Evolutionary conservation across 53 echinoderm and acorn worm species (phyloP), one percentile per base, ranked within the genome.

Genomic region (Antedon mediterranea): DNA sequence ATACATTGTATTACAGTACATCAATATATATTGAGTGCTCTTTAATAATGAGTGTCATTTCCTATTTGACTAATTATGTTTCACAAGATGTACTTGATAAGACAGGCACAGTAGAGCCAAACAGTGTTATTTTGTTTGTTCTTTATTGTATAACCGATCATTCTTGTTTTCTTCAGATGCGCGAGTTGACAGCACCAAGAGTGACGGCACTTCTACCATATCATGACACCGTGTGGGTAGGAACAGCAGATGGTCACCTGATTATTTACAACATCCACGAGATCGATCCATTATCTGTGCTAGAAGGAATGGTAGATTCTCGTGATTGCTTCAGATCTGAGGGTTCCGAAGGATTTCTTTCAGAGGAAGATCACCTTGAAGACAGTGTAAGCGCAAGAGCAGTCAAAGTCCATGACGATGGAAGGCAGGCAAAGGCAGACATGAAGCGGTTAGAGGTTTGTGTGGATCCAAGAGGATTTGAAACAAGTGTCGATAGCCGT

Each of bases 181-280:
- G 57, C 15, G 32, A 76, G 23, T 76, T 76, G 33, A 76, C 32
- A 33, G 34, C 34, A 0, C 34, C 90, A 31, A 89, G 85, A 73
- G 90, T 97, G 34, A 90, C 90, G 3, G 85, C 92, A 0, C 79
- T 97, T 4, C 81, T 97, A 72, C 80, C 90, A 26, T 89, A 89
- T 72, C 80, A 89, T 75, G 84, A 92, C 43, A 83, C 89, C 0
- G 34, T 97, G 31, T 97, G 97, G 97, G 90, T 97, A 3, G 97
- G 97, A 27, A 88, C 89, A 31, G 92, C 89, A 9, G 90, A 90
- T 72, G 97, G 97, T 14, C 86, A 89, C 34, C 79, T 97, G 0
- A 81, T 88, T 71, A 91, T 89, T 43, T 97, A 97, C 76, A 84
- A 78, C 27, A 86, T 88, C 31, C 73, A 71, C 42, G 79, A 84